These are phyloP conservation scores for Ophthalmolycus amberensis DNA, from an alignment of 2,113 vertebrate species.

Conservation along the genomic window DNA sequence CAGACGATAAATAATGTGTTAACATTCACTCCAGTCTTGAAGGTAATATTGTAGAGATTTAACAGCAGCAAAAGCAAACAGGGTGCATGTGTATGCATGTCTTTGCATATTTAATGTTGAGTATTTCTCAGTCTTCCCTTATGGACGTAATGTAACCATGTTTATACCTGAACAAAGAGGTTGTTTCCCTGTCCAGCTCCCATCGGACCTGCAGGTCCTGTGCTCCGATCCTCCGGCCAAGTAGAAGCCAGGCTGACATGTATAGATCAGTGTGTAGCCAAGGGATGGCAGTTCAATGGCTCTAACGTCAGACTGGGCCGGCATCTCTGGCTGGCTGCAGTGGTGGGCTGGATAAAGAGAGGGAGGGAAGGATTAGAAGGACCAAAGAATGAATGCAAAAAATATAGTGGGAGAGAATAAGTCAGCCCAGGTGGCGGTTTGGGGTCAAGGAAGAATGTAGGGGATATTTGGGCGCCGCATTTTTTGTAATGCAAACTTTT, in stretches of 20 bases:
- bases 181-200: slow-evolving; percentile 98
- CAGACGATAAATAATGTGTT: neutral
- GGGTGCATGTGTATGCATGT: neutral
- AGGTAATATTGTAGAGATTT: neutral
- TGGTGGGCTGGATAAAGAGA: slow-evolving; percentile 87
- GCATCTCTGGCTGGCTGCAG: slow-evolving; percentile 94
- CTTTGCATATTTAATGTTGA: neutral
- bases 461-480: neutral
- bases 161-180: slow-evolving; percentile 91
- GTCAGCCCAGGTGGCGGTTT: neutral
- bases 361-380: slow-evolving; percentile 9
- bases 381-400: slow-evolving; percentile 6
- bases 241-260: slow-evolving; percentile 95
- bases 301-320: slow-evolving; percentile 90
- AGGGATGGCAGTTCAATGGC: slow-evolving; percentile 96
- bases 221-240: slow-evolving; percentile 96
- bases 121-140: neutral
- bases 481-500: neutral
- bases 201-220: slow-evolving; percentile 94
- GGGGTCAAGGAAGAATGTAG: neutral
- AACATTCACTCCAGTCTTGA: neutral
- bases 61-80: neutral
- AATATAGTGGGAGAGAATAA: neutral
- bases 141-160: neutral
- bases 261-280: slow-evolving; percentile 97